Evolutionary conservation across 1,140 invertebrate genomes (phyloP), one percentile per base, ranked within the genome.

Genomic region (Laodelphax striatellus): DNA sequence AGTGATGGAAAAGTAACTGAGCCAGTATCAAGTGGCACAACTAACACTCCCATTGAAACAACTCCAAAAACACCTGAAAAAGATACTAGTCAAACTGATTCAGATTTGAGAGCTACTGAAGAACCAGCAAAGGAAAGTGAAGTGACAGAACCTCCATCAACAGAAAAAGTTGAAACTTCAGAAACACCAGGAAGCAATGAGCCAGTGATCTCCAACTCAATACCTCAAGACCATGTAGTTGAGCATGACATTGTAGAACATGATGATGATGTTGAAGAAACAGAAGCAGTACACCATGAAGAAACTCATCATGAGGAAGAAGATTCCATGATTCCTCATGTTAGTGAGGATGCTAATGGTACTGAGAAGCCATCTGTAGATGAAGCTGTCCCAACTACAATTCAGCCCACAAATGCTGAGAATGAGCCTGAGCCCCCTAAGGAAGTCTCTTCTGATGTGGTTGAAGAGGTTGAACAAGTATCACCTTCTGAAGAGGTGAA

Each of bases 241-340:
- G 34, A 38, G 11, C 3, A 38, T 38, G 34, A 38, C 11, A 38
- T 5, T 38, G 34, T 13, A 38, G 34, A 38, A 11, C 34, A 38
- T 11, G 50, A 60, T 22, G 54, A 60, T 60, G 54, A 57, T 17
- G 28, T 31, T 65, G 60, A 63, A 46, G 56, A 58, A 46, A 14
- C 53, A 52, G 54, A 60, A n/a, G 58, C 53, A 38, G 34, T 38
- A 9, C 8, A 38, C 34, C 34, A 55, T 56, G 57, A 65, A 21
- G 31, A 52, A 24, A 41, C 46, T 34, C 57, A 60, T 34, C 54
- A 60, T 58, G 61, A 59, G 38, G 60, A 56, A 34, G 46, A 62
- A 52, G 52, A 34, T 52, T 38, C 62, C 10, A 41, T 34, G 55
- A 50, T 61, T 46, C 46, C 46, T 38, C 34, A 38, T 11, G 34